phyloP scores from a whole-genome alignment of 2,113 vertebrate species.

The Atlantisia rogersi region DNA sequence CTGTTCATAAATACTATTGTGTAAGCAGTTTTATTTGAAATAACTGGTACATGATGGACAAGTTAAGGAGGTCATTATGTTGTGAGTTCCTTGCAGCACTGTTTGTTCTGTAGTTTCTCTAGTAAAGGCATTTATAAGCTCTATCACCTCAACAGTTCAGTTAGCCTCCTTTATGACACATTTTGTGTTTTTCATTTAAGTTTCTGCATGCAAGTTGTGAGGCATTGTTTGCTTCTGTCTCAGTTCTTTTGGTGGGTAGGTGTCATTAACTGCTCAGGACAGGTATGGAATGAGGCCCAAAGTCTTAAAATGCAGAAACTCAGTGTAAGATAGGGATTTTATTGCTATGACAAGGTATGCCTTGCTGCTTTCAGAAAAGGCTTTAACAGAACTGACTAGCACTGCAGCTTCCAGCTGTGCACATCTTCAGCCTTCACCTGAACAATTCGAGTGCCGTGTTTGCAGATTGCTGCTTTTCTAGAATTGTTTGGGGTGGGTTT shows the following conservation, averaged over 20 bases:
- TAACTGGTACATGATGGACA: not conserved
- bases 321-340: not conserved
- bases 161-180: not conserved
- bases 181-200: not conserved
- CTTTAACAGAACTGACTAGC: not conserved
- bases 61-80: not conserved
- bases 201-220: not conserved
- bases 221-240: not conserved
- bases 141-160: not conserved
- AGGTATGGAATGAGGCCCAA: not conserved
- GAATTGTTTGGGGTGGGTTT: not conserved
- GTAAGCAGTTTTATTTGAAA: not conserved
- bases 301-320: not conserved
- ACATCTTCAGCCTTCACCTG: not conserved
- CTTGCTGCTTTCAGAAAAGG: not conserved
- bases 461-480: not conserved
- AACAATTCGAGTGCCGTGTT: not conserved
- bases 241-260: not conserved
- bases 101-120: not conserved
- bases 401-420: not conserved
- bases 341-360: not conserved
- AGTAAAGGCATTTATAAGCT: not conserved
- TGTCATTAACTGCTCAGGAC: not conserved
- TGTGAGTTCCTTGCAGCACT: rapidly evolving
- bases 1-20: not conserved